These are phyloP conservation scores for Aplidium turbinatum DNA, from an alignment of 23 tunicate genomes.

Conservation along the genomic window DNA sequence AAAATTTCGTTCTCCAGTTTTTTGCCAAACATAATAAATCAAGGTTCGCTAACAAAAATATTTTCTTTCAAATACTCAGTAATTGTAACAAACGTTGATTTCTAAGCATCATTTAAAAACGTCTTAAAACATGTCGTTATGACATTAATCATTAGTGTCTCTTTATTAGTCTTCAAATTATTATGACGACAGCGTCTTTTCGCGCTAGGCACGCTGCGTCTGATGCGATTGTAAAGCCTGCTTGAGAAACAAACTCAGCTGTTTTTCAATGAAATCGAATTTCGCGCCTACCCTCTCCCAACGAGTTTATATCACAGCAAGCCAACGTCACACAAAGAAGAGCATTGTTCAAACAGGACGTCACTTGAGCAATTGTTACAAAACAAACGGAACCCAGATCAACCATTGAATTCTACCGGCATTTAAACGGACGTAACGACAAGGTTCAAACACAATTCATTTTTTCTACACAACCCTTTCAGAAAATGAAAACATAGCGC, in stretches of 20 bases:
- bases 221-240: background rate
- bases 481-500: no score
- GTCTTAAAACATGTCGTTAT: no score
- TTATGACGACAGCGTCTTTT: conserved; percentile 6
- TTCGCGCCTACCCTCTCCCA: conserved; percentile 28
- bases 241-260: conserved; percentile 8
- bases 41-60: no score
- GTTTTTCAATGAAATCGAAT: conserved; percentile 27
- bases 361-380: background rate
- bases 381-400: background rate
- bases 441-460: background rate
- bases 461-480: background rate
- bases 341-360: no score
- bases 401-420: conserved; percentile 3
- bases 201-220: conserved; percentile 24
- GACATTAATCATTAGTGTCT: background rate
- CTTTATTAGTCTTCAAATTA: background rate
- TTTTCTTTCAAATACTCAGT: no score
- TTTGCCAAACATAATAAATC: no score
- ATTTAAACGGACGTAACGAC: conserved; percentile 27
- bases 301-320: no score
- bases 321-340: no score
- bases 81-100: no score
- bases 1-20: no score
- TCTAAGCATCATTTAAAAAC: no score